Percentiles rank a stretch among this genome's conserved stretches.
These are phyloP conservation scores for Metaphire vulgaris DNA, from an alignment of 1,140 invertebrate species.

Conservation along the genomic window DNA sequence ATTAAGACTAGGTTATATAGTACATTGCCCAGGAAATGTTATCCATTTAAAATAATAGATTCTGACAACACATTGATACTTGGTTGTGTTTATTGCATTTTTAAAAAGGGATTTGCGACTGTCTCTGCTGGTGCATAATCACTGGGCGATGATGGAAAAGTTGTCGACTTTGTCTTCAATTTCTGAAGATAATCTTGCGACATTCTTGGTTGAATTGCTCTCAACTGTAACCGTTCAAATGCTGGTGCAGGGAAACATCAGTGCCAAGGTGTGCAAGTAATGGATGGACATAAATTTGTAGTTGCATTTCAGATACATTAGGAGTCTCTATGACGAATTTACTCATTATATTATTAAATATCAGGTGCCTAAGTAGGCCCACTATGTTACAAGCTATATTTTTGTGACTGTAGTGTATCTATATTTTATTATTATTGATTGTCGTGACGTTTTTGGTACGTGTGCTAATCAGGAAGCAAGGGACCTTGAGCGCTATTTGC, in stretches of 20 bases:
- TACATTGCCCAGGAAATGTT: not conserved
- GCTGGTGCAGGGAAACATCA: conserved; percentile 70
- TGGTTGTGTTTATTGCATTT: not conserved
- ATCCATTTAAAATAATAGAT: too few relatives aligned
- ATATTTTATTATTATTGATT: too few relatives aligned
- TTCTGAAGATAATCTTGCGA: not conserved
- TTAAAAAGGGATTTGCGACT: not conserved
- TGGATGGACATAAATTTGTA: too few relatives aligned
- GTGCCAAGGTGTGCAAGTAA: conserved; percentile 9
- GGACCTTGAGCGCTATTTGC: not conserved
- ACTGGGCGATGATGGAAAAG: conserved; percentile 62
- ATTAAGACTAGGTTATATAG: not conserved
- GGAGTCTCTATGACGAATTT: too few relatives aligned
- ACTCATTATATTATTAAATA: too few relatives aligned
- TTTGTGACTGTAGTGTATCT: too few relatives aligned
- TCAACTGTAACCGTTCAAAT: conserved; percentile 63
- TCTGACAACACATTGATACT: too few relatives aligned
- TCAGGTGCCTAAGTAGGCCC: too few relatives aligned
- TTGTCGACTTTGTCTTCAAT: conserved; percentile 46
- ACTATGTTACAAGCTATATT: too few relatives aligned
- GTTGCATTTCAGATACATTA: too few relatives aligned
- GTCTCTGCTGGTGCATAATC: conserved; percentile 42
- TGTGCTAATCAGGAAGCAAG: too few relatives aligned
- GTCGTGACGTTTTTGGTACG: too few relatives aligned
- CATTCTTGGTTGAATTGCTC: conserved; percentile 58